Evolutionary conservation across 2,113 vertebrate genomes (phyloP).

Genomic region (Saimiri boliviensis): DNA sequence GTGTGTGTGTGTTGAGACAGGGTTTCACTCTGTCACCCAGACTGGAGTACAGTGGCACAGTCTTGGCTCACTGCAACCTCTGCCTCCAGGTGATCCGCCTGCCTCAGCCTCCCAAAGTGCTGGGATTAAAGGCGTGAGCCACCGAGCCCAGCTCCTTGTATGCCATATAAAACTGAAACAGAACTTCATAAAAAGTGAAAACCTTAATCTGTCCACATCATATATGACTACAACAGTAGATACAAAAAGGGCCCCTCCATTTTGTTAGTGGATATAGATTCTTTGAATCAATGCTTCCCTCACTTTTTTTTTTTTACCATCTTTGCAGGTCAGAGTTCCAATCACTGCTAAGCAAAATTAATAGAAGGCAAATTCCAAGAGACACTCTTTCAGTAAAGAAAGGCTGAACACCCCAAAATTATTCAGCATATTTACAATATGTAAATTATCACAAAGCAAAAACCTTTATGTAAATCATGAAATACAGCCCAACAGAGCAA

Average conservation of each 20-base stretch:
- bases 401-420: neutral
- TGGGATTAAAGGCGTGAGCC: too few relatives aligned
- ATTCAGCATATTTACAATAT: neutral
- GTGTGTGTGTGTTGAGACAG: too few relatives aligned
- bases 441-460: conserved; percentile 3
- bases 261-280: neutral
- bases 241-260: neutral
- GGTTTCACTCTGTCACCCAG: too few relatives aligned
- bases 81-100: too few relatives aligned
- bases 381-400: neutral
- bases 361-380: neutral
- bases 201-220: neutral
- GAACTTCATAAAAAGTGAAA: neutral
- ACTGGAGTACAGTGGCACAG: too few relatives aligned
- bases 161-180: conserved; percentile 19
- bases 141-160: neutral
- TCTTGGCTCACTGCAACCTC: too few relatives aligned
- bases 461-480: neutral
- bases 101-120: too few relatives aligned
- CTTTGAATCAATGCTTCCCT: neutral
- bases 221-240: neutral
- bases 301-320: neutral
- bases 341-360: neutral
- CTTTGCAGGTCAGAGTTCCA: neutral
- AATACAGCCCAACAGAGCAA: neutral